These are phyloP conservation scores for Dasypolia templi DNA, from an alignment of 2,888 invertebrate genomes.

Conservation along the genomic window DNA sequence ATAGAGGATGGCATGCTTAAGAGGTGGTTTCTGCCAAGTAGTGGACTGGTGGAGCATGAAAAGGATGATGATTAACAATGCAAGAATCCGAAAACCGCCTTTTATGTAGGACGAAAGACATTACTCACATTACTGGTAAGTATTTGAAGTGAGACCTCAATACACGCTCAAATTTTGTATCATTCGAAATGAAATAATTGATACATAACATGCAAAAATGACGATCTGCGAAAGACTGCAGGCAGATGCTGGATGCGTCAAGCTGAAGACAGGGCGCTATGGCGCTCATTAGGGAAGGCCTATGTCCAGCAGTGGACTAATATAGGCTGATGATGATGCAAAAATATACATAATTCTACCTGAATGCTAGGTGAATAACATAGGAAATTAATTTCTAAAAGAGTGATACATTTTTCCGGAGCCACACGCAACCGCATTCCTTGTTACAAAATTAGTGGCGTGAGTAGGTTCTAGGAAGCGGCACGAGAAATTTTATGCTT, in stretches of 20 bases:
- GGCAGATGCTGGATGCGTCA: too few relatives aligned
- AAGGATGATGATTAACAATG: background rate
- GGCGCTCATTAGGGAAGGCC: too few relatives aligned
- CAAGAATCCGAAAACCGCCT: background rate
- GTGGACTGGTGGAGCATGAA: background rate
- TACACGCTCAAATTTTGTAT: conserved; percentile 18
- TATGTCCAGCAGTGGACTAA: too few relatives aligned
- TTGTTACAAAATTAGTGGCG: conserved; percentile 64
- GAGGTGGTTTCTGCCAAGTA: background rate
- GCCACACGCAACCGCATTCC: conserved; percentile 64
- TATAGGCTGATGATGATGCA: too few relatives aligned
- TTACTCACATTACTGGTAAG: background rate
- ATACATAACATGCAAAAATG: conserved; percentile 44
- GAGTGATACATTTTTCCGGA: conserved; percentile 54
- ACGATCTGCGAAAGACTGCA: too few relatives aligned
- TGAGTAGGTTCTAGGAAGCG: conserved; percentile 69
- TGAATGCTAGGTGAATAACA: conserved; percentile 21
- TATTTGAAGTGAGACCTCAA: conserved; percentile 10
- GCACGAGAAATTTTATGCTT: conserved; percentile 65
- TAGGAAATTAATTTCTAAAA: conserved; percentile 42
- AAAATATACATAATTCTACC: conserved; percentile 33
- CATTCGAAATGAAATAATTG: conserved; percentile 35
- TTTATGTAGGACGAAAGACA: conserved; percentile 3
- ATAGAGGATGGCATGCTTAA: too few relatives aligned
- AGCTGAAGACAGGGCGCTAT: too few relatives aligned